Evolutionary conservation across 1,140 invertebrate species (phyloP).

Genomic region (Drosophila albomicans): DNA sequence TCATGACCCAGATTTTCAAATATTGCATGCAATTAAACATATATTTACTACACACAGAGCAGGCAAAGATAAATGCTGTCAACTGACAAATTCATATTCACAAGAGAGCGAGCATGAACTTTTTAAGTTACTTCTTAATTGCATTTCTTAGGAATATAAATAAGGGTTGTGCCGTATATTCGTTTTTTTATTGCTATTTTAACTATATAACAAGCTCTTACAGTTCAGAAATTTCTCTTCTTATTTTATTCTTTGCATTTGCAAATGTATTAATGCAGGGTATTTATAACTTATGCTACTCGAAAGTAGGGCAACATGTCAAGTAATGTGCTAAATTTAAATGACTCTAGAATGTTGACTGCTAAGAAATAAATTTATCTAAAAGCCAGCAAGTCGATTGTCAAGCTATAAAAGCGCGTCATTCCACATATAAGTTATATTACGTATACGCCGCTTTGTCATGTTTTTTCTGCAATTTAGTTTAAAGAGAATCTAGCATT

Average conservation of each 20-base stretch:
- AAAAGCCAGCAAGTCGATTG: background rate
- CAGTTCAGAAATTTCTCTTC: too few relatives aligned
- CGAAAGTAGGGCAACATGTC: background rate
- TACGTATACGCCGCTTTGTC: too few relatives aligned
- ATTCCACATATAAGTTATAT: too few relatives aligned
- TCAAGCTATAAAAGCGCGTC: background rate
- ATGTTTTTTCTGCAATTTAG: too few relatives aligned
- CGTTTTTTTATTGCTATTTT: too few relatives aligned
- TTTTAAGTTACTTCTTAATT: background rate
- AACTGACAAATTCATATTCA: constrained; percentile 4
- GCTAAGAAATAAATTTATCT: background rate
- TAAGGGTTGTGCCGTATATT: too few relatives aligned
- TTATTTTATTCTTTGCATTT: too few relatives aligned
- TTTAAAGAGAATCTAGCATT: too few relatives aligned
- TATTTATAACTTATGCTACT: background rate
- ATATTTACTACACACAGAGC: constrained; percentile 1
- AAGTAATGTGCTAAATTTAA: background rate
- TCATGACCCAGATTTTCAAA: constrained; percentile 32
- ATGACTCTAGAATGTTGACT: background rate
- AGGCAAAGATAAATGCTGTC: constrained; percentile 32
- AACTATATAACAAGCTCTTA: too few relatives aligned
- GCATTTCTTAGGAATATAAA: background rate
- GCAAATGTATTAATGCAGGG: too few relatives aligned
- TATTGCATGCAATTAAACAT: constrained; percentile 59
- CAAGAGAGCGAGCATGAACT: background rate